Evolutionary conservation across 2,797 vertebrate species (phyloP).

Genomic region (Anguilla anguilla): DNA sequence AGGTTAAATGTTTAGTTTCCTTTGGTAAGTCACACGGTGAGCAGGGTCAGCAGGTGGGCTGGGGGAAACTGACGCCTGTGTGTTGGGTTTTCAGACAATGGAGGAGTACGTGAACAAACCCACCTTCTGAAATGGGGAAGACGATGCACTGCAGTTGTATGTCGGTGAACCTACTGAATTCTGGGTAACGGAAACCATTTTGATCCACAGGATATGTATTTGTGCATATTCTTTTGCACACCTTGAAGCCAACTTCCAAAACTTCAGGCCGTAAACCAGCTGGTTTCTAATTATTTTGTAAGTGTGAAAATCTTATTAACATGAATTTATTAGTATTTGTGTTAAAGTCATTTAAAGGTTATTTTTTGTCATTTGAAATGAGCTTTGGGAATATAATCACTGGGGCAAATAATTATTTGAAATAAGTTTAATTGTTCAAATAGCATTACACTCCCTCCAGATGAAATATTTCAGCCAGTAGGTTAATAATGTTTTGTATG

Average conservation of each 20-base stretch:
- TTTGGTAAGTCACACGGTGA: background rate
- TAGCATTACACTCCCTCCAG: background rate
- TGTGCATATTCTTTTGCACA: background rate
- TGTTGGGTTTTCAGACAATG: conserved; percentile 76
- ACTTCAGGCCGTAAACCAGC: conserved; percentile 21
- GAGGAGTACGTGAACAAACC: conserved; percentile 92
- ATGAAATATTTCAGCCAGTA: no score
- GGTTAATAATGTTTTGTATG: background rate
- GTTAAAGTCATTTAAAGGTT: background rate
- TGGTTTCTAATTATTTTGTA: conserved; percentile 20
- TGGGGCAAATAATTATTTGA: background rate
- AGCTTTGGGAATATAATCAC: background rate
- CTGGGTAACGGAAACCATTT: background rate
- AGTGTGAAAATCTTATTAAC: background rate
- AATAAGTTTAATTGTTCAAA: background rate
- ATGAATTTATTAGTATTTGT: background rate
- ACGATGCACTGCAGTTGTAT: background rate
- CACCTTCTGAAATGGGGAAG: conserved; percentile 74
- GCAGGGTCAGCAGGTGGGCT: background rate
- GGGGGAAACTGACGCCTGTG: background rate
- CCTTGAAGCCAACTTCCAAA: conserved; percentile 19
- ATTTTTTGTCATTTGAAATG: background rate
- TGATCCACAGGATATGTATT: conserved; percentile 27
- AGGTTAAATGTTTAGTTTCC: background rate
- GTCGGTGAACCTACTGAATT: background rate